Evolutionary conservation across 2,113 vertebrate genomes (phyloP).

Genomic region (Lutjanus erythropterus): DNA sequence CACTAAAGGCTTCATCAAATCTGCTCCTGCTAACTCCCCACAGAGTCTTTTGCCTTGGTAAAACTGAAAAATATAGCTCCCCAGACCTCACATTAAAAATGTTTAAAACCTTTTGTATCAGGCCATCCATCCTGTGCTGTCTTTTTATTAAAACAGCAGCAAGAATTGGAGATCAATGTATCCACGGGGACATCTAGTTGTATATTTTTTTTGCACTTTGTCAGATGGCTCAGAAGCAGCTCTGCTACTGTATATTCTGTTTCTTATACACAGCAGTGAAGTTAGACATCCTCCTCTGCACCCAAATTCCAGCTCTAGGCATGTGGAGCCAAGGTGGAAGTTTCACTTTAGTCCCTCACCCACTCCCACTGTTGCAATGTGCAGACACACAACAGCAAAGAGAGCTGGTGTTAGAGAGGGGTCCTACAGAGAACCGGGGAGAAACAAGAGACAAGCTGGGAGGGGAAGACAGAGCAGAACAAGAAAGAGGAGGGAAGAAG

Average conservation of each 20-base stretch:
- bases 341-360: slow-evolving; percentile 30
- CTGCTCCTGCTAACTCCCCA: not conserved
- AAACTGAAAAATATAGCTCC: not conserved
- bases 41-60: not conserved
- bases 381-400: not conserved
- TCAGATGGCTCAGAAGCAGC: not conserved
- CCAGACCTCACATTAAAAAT: not conserved
- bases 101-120: not conserved
- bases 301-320: slow-evolving; percentile 25
- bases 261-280: slow-evolving; percentile 3
- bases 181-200: not conserved
- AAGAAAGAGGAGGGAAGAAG: not conserved
- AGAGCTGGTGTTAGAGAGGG: not conserved
- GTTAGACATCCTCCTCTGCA: slow-evolving; percentile 39
- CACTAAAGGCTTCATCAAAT: not conserved
- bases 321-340: slow-evolving; percentile 6
- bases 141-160: not conserved
- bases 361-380: slow-evolving; percentile 38
- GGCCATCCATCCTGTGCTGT: not conserved
- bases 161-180: not conserved
- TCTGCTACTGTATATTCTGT: slow-evolving; percentile 1
- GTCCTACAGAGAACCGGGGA: not conserved
- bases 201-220: slow-evolving; percentile 1
- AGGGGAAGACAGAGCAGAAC: not conserved
- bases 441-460: not conserved